Conservation (phyloP, 2,113 vertebrate species). For the Ailuropoda melanoleuca region DNA sequence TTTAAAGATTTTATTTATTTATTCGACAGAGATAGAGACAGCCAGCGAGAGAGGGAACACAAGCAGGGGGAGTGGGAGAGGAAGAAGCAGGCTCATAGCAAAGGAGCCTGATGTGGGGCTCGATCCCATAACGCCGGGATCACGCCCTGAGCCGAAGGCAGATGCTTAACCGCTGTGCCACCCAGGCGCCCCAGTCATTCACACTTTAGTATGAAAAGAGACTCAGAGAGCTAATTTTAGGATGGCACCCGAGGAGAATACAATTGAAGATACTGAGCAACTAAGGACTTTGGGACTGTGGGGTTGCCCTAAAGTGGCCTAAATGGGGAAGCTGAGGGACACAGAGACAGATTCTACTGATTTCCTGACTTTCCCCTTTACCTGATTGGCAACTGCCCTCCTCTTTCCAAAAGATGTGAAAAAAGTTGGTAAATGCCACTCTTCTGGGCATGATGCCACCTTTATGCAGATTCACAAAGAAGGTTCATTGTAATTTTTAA, state of each 20-base stretch:
- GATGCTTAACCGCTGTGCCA: too few relatives aligned
- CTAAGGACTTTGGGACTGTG: not conserved
- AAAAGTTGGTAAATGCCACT: not conserved
- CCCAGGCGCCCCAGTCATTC: too few relatives aligned
- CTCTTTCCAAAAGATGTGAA: not conserved
- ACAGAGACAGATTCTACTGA: not conserved
- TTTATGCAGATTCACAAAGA: not conserved
- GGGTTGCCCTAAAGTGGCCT: not conserved
- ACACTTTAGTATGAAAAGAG: not conserved
- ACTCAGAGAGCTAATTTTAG: not conserved
- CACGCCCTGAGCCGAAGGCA: too few relatives aligned
- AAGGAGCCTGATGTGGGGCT: too few relatives aligned
- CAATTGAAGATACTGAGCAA: not conserved
- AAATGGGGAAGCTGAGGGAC: not conserved
- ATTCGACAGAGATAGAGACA: too few relatives aligned
- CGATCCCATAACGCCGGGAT: too few relatives aligned
- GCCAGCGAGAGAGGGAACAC: too few relatives aligned
- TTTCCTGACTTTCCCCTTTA: not conserved
- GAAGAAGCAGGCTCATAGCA: too few relatives aligned
- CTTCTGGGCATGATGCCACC: not conserved
- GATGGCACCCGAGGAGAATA: not conserved
- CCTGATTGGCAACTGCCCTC: not conserved
- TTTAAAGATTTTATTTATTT: too few relatives aligned
- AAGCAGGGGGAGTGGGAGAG: too few relatives aligned
- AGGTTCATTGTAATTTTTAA: not conserved